These are phyloP conservation scores for Lithobates pipiens DNA, from an alignment of 2,797 vertebrate genomes.

Conservation along the genomic window DNA sequence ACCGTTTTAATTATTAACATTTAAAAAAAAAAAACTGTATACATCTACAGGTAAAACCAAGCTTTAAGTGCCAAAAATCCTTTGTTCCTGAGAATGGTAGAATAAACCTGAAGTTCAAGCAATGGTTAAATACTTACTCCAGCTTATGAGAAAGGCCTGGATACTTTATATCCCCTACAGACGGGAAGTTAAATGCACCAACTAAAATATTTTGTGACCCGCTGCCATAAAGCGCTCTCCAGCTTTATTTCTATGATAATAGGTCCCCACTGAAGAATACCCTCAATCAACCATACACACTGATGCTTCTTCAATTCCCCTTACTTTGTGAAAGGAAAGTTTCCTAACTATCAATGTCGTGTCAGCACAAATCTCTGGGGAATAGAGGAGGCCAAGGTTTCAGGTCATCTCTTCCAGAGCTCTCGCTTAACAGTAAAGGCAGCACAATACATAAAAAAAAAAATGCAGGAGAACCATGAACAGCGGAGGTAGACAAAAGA, in stretches of 20 bases:
- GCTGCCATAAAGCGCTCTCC: constrained; percentile 14
- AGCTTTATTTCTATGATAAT: constrained; percentile 43
- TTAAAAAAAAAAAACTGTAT: no score
- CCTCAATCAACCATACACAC: constrained; percentile 15
- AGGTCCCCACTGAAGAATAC: constrained; percentile 35
- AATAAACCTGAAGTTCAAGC: background rate
- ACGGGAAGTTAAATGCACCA: constrained; percentile 17
- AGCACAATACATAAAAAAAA: background rate
- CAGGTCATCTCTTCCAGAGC: background rate
- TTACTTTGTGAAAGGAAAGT: constrained; percentile 20
- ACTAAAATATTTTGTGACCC: constrained; percentile 40
- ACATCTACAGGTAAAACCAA: background rate
- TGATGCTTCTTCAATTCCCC: constrained; percentile 4
- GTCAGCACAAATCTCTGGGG: constrained; percentile 19
- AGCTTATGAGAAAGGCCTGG: background rate
- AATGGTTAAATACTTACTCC: background rate
- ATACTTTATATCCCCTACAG: constrained; percentile 4
- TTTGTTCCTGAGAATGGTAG: no score
- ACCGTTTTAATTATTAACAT: no score
- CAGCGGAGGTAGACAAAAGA: background rate
- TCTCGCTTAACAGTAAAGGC: background rate
- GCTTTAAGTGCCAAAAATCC: no score
- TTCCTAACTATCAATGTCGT: constrained; percentile 21
- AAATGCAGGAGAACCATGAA: background rate
- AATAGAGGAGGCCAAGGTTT: constrained; percentile 1